Evolutionary conservation across 1,140 invertebrate species (phyloP), one percentile per base, ranked within the genome.

Genomic region (Drosophila oshimai): DNA sequence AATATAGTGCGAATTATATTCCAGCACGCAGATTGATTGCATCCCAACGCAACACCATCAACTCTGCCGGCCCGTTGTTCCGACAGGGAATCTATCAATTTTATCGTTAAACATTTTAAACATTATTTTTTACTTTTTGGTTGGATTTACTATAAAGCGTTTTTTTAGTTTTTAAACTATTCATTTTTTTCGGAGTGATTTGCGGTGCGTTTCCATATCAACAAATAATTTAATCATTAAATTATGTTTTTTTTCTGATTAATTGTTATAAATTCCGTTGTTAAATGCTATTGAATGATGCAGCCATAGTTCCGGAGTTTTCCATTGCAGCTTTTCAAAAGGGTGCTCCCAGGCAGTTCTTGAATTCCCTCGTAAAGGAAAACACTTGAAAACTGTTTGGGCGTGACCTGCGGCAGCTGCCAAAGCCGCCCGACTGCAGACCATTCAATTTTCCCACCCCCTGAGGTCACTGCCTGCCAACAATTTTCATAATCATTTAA

Each of bases 401-500:
- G 79, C 79, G 79, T 86, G 71, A 84, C 65, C 80, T 79, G 80
- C 42, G 69, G 78, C 78, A 70, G 64, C 74, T 74, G 74, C 69
- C 74, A 81, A 83, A 69, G 44, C 28, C 34, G 24, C 15, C 17
- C 26, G 61, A 22, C 34, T 49, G 57, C 36, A 53, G 37, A 41
- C 44, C 55, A 34, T 31, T 34, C 31, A 24, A 34, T 29, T 31
- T 20, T 37, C n/a, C 41, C 42, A 34, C 51, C 24, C 37, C 37
- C 37, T 62, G 64, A 86, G 80, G 79, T 84, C 79, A 79, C 37
- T 74, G 69, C 24, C 65, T 84, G 75, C 80, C 80, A 86, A 86
- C 80, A 67, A 86, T 84, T 84, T 84, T 84, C 80, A 84, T 84
- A 84, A 84, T 86, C 80, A 84, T 84, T 84, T 84, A 84, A 80